Base-by-base conservation (phyloP, 1,140 invertebrate genomes). In the Lordiphosa clarofinis region DNA sequence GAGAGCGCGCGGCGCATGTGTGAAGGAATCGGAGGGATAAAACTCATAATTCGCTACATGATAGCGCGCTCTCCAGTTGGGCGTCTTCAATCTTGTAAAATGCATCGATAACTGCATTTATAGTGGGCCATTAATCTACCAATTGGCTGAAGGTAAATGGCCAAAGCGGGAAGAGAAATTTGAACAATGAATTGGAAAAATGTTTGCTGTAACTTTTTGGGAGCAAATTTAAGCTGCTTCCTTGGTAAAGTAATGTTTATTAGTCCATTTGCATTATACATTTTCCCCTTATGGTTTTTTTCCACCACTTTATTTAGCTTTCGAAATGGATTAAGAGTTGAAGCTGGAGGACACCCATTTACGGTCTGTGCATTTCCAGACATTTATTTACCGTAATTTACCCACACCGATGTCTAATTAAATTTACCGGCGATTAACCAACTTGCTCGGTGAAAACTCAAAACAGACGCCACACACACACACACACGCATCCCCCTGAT, bases 381-480 rank as follows among this genome's bases (percentile, higher is more conserved):
- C 78, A 86, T 86, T 78, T 84, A 84, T 82, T 84, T 73, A 73
- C 73, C 68, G 73, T 84, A 66, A 73, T 84, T 78, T 73, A 61
- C 73, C 56, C 79, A 78, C 73, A 73, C 78, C 73, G 58, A 56
- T 31, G 65, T 78, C 64, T 84, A 86, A 86, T 86, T 86, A 86
- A 86, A 86, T 86, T 86, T 86, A 86, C 81, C 79, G 74, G 74
- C 79, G 71, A 86, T 86, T 86, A 84, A 79, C 81, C 79, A 84
- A 79, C 70, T 84, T 79, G 79, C 65, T 56, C 37, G 52, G 66
- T 71, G 62, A 61, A 64, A 84, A 86, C 73, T 86, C 65, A 73
- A 70, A 84, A 67, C 73, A 68, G 64, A 62, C 66, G 49, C 58
- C 10, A 52, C 24, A 47, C 43, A 46, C n/a, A 35, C 33, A 42